Conservation (phyloP, 2,113 vertebrate genomes). For the Lycocorax pyrrhopterus region DNA sequence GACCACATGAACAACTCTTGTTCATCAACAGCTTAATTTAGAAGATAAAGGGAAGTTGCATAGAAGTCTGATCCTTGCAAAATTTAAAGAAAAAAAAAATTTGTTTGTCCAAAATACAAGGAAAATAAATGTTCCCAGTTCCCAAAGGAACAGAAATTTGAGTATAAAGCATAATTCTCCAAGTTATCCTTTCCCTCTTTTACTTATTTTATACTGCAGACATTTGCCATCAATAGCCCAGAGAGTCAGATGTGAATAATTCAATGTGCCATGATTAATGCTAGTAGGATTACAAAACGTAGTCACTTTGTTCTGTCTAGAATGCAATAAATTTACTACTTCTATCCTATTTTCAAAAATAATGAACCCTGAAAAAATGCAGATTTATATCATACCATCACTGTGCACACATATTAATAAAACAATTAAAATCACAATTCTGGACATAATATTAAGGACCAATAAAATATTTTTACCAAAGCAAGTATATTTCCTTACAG, state of each 20-base stretch:
- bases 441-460: background rate
- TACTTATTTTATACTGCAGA: background rate
- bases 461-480: background rate
- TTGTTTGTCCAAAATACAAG: background rate
- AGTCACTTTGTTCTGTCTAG: background rate
- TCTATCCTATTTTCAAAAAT: background rate
- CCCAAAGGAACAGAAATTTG: background rate
- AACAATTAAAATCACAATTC: background rate
- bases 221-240: background rate
- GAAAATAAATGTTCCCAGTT: background rate
- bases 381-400: background rate
- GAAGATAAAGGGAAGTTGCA: background rate
- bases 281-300: background rate
- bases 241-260: background rate
- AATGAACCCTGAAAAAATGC: background rate
- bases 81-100: background rate
- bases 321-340: background rate
- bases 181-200: background rate
- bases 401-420: background rate
- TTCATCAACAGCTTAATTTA: background rate
- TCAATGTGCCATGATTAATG: background rate
- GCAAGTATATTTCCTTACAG: background rate
- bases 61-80: background rate
- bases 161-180: background rate
- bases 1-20: background rate